Evolutionary conservation across 2,797 vertebrate genomes (phyloP).

Genomic region (Pteropus rufus): DNA sequence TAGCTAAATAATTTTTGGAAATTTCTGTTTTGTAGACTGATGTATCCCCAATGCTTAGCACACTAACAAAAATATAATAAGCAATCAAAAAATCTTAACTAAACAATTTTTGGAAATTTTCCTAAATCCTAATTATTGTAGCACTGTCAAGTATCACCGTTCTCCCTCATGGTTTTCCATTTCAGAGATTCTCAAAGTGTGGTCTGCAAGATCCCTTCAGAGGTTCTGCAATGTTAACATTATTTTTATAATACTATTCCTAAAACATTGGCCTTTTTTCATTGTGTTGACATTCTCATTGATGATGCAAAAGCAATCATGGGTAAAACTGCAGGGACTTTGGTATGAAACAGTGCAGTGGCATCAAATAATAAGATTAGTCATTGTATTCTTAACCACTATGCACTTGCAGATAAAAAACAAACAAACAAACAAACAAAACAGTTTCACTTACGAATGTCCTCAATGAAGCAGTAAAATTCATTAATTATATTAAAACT

Average conservation of each 20-base stretch:
- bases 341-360: neutral
- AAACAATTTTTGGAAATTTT: neutral
- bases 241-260: neutral
- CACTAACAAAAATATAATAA: neutral
- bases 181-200: neutral
- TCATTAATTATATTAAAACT: conserved; percentile 11
- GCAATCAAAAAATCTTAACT: neutral
- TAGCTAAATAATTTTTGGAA: neutral
- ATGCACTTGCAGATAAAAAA: neutral
- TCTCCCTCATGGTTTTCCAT: neutral
- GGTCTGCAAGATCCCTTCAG: neutral
- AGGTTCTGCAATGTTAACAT: neutral
- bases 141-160: neutral
- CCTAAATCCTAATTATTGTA: neutral
- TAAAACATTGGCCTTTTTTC: neutral
- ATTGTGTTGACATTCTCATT: neutral
- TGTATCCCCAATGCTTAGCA: neutral
- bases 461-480: neutral
- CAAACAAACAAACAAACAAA: too few species aligned
- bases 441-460: neutral
- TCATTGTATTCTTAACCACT: neutral
- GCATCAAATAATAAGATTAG: neutral
- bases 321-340: neutral
- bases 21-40: neutral
- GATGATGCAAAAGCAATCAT: neutral